Evolutionary conservation across 2,113 vertebrate species (phyloP).

Genomic region (Pipa parva): DNA sequence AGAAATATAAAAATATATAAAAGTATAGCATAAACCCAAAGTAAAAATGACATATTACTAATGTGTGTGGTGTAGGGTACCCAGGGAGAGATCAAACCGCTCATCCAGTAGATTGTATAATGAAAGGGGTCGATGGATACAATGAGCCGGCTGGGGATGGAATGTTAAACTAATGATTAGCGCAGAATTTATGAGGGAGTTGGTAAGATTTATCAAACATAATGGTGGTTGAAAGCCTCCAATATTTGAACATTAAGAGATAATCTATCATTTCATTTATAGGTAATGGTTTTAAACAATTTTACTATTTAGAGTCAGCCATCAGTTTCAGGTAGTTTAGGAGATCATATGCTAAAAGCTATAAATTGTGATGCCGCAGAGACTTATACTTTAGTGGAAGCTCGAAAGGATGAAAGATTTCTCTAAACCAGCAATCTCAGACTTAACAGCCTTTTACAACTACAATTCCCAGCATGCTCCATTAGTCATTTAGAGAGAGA

Average conservation of each 20-base stretch:
- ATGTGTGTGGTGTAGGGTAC: conserved; percentile 12
- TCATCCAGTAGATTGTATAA: conserved; percentile 39
- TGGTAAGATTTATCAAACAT: conserved; percentile 41
- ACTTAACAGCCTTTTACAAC: too few relatives aligned
- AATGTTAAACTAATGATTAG: conserved; percentile 25
- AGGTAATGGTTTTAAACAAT: conserved; percentile 25
- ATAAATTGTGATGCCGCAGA: conserved; percentile 37
- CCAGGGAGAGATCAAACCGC: conserved; percentile 30
- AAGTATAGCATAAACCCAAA: conserved; percentile 29
- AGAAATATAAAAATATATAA: conserved; percentile 28
- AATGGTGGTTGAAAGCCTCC: conserved; percentile 38
- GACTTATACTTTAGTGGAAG: conserved; percentile 1
- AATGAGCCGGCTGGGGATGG: conserved; percentile 17
- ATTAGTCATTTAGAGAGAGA: too few relatives aligned
- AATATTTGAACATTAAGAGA: conserved; percentile 39
- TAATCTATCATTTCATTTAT: conserved; percentile 31
- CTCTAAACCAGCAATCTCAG: background rate
- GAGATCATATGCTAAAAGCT: conserved; percentile 7
- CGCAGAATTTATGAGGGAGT: conserved; percentile 31
- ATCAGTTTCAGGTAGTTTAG: conserved; percentile 29
- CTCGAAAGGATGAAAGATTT: background rate
- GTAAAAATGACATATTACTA: conserved; percentile 28
- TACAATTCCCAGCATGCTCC: too few relatives aligned
- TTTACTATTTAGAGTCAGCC: conserved; percentile 29
- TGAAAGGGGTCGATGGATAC: conserved; percentile 39